These are phyloP conservation scores for Nephrotoma flavescens DNA, from an alignment of 2,888 invertebrate genomes.

Conservation along the genomic window DNA sequence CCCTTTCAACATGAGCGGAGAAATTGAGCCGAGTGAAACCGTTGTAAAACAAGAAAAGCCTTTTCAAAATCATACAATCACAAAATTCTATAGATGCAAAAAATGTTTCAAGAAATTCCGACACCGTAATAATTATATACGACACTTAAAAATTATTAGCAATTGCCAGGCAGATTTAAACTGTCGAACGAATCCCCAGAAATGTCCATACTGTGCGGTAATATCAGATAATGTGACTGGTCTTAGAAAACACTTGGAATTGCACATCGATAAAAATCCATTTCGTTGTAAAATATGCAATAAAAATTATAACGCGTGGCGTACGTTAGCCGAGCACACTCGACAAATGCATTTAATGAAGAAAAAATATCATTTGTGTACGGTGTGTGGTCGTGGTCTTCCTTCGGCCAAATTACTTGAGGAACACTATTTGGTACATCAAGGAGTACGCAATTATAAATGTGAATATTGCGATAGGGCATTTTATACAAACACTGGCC, in stretches of 20 bases:
- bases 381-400: not conserved
- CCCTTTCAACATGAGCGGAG: not conserved
- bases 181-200: not conserved
- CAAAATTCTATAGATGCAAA: not conserved
- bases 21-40: not conserved
- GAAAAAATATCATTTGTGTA: not conserved
- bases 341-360: not conserved
- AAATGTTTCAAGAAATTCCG: not conserved
- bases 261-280: not conserved
- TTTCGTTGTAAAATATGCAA: not conserved
- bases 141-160: not conserved
- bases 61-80: not conserved
- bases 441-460: not conserved
- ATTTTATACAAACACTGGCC: not conserved
- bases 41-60: not conserved
- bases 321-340: not conserved
- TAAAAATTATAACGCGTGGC: not conserved
- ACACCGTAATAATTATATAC: not conserved
- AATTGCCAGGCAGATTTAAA: not conserved
- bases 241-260: not conserved
- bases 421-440: not conserved
- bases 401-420: not conserved
- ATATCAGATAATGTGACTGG: not conserved
- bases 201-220: not conserved
- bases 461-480: not conserved